phyloP scores from a whole-genome alignment of 2,888 invertebrate genomes.

The Pimpla rufipes region DNA sequence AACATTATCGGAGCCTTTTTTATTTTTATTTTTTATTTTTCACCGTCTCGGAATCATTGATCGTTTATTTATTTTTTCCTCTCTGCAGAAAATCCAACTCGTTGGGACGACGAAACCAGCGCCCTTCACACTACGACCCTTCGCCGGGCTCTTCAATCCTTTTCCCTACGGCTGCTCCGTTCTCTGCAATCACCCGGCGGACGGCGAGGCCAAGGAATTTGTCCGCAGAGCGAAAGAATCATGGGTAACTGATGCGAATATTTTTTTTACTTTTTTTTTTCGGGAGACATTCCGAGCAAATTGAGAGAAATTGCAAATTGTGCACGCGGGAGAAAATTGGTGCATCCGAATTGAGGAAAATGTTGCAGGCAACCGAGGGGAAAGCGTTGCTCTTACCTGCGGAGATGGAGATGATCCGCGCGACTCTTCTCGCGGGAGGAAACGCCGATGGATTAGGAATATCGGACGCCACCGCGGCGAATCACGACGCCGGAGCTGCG shows the following conservation, averaged over 20 bases:
- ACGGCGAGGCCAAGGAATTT: slow-evolving; percentile 90
- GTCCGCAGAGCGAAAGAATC: slow-evolving; percentile 91
- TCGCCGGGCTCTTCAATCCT: slow-evolving; percentile 93
- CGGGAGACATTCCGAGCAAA: too few relatives aligned
- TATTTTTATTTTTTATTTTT: slow-evolving; percentile 28
- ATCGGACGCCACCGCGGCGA: slow-evolving; percentile 54
- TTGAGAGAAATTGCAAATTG: too few relatives aligned
- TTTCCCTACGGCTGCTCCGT: slow-evolving; percentile 93
- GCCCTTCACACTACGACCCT: slow-evolving; percentile 91
- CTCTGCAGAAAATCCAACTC: slow-evolving; percentile 81
- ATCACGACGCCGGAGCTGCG: slow-evolving; percentile 53
- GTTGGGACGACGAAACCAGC: slow-evolving; percentile 87
- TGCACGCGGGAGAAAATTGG: too few relatives aligned
- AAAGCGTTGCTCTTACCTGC: slow-evolving; percentile 80
- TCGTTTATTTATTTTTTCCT: slow-evolving; percentile 13
- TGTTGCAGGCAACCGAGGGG: slow-evolving; percentile 80
- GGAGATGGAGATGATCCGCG: slow-evolving; percentile 82
- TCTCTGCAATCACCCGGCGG: slow-evolving; percentile 94
- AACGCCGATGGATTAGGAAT: slow-evolving; percentile 44
- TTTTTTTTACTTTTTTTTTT: too few relatives aligned
- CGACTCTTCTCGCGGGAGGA: slow-evolving; percentile 74
- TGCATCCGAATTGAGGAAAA: too few relatives aligned
- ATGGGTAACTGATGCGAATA: slow-evolving; percentile 88
- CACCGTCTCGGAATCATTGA: not conserved
- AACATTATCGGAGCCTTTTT: not conserved